phyloP scores from a whole-genome alignment of 2,888 invertebrate genomes.

The Plebejus argus region DNA sequence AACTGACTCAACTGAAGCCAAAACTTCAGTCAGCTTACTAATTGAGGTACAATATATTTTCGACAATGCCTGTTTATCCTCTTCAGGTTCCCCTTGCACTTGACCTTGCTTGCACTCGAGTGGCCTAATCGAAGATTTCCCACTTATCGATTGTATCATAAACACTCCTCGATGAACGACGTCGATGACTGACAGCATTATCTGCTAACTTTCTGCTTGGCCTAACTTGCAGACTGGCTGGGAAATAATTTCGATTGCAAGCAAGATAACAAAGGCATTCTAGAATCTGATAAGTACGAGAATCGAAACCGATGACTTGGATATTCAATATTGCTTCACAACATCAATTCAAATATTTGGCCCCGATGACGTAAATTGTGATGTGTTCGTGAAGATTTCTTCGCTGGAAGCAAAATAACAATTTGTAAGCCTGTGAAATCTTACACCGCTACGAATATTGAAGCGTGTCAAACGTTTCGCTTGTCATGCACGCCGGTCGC shows the following conservation, averaged over 20 bases:
- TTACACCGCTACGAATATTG: conserved; percentile 21
- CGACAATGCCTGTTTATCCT: background rate
- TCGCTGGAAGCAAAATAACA: conserved; percentile 16
- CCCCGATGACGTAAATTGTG: background rate
- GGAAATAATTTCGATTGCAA: conserved; percentile 8
- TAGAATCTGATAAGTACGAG: background rate
- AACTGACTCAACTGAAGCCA: no score
- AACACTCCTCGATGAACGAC: background rate
- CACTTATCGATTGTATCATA: conserved; percentile 19
- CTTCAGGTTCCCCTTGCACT: background rate
- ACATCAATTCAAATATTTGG: background rate
- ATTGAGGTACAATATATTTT: background rate
- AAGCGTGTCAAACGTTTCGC: conserved; percentile 12
- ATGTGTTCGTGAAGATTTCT: conserved; percentile 1
- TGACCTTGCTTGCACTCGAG: background rate
- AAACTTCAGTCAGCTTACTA: background rate
- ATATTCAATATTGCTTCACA: background rate
- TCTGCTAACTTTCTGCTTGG: background rate
- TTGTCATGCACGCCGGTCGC: conserved; percentile 11
- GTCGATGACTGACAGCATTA: background rate
- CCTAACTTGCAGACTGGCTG: background rate
- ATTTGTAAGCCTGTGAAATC: conserved; percentile 15
- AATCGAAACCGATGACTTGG: background rate
- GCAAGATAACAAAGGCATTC: background rate
- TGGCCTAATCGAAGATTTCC: conserved; percentile 8